Percentiles rank a stretch among this genome's conserved stretches.
Conservation (phyloP, 2,113 vertebrate genomes). For the Empidonax alnorum region DNA sequence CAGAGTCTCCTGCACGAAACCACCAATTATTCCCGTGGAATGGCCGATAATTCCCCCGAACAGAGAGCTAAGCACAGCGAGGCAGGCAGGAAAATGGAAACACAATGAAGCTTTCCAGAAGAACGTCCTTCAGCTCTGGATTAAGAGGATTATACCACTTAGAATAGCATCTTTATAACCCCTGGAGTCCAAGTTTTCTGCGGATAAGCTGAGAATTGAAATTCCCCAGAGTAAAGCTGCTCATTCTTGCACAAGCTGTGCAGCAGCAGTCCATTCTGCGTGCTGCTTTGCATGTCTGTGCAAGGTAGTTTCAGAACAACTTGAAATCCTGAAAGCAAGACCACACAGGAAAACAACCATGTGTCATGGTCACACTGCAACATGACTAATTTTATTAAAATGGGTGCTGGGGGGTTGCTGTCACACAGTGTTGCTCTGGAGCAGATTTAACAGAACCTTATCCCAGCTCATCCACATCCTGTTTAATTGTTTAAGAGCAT, state of each 20-base stretch:
- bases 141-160: slow-evolving; percentile 47
- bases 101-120: slow-evolving; percentile 16
- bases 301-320: not conserved
- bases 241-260: not conserved
- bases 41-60: not conserved
- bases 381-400: not conserved
- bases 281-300: not conserved
- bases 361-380: not conserved
- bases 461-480: not conserved
- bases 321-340: not conserved
- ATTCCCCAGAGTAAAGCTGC: slow-evolving; percentile 7
- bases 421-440: not conserved
- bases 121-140: slow-evolving; percentile 10
- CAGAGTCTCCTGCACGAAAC: not conserved
- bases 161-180: slow-evolving; percentile 3
- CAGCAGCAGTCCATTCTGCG: not conserved
- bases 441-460: not conserved
- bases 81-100: slow-evolving; percentile 23
- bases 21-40: not conserved
- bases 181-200: slow-evolving; percentile 8
- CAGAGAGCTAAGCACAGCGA: not conserved
- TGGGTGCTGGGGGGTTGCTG: not conserved
- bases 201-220: slow-evolving; percentile 26
- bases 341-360: not conserved
- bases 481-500: not conserved